Evolutionary conservation across 2,113 vertebrate species (phyloP).

Genomic region (Lycaon pictus): DNA sequence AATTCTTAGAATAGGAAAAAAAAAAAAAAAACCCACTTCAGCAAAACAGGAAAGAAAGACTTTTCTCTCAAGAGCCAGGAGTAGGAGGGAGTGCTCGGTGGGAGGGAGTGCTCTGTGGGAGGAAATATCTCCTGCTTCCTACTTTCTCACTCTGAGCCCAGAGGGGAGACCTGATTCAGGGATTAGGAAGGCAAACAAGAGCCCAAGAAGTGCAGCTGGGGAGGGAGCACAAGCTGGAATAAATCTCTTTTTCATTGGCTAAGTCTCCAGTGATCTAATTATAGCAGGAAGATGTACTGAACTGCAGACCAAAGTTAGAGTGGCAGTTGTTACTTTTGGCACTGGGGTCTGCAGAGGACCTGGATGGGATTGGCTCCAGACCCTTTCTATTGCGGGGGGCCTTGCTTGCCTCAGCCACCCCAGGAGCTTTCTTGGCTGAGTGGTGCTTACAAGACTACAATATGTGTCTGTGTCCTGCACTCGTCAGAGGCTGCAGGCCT

Average conservation of each 20-base stretch:
- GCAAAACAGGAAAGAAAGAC: neutral
- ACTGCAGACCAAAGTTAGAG: neutral
- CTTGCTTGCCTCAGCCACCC: neutral
- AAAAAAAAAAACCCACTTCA: neutral
- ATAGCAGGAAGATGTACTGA: neutral
- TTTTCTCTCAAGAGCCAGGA: neutral
- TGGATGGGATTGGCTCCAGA: neutral
- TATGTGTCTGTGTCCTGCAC: neutral
- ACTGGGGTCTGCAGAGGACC: slow-evolving; percentile 9
- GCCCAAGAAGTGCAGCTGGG: neutral
- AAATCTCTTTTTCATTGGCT: slow-evolving; percentile 33
- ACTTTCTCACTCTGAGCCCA: neutral
- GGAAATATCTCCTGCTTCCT: neutral
- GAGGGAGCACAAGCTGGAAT: neutral
- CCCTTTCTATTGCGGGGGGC: neutral
- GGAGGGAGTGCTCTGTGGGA: neutral
- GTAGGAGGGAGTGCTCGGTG: neutral
- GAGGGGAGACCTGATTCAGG: neutral
- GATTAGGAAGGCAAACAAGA: neutral
- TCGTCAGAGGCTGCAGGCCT: neutral
- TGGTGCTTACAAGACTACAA: neutral
- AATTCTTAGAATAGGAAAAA: neutral
- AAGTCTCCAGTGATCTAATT: slow-evolving; percentile 68
- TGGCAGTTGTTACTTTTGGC: neutral
- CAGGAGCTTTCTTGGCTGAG: neutral